phyloP scores from a whole-genome alignment of 2,888 invertebrate species.

The Cotesia congregata region DNA sequence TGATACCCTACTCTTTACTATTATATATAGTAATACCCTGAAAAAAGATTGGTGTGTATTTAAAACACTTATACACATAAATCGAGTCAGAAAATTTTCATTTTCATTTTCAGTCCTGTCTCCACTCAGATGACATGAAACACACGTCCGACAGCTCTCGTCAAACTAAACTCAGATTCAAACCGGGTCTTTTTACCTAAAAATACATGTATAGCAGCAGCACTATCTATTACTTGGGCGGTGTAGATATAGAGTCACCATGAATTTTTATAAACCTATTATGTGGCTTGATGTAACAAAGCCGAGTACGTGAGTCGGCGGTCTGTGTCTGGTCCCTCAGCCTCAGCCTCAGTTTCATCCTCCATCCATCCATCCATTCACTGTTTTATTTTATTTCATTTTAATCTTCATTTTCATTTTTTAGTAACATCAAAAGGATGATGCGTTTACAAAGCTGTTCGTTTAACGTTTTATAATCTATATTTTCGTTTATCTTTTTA shows the following conservation, averaged over 20 bases:
- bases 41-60: slow-evolving; percentile 4
- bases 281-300: slow-evolving; percentile 66
- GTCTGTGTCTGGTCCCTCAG: slow-evolving; percentile 8
- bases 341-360: not conserved
- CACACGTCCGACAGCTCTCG: slow-evolving; percentile 47
- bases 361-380: not conserved
- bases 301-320: slow-evolving; percentile 31
- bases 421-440: slow-evolving; percentile 64
- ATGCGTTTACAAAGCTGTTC: slow-evolving; percentile 37
- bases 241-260: slow-evolving; percentile 53
- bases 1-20: slow-evolving; percentile 27
- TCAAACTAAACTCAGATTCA: slow-evolving; percentile 49
- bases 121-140: slow-evolving; percentile 23
- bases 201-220: slow-evolving; percentile 50
- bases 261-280: slow-evolving; percentile 68
- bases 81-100: not conserved
- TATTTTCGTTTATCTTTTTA: slow-evolving; percentile 23
- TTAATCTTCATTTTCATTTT: not conserved
- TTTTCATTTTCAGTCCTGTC: slow-evolving; percentile 35
- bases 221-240: slow-evolving; percentile 28
- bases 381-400: not conserved
- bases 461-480: slow-evolving; percentile 30
- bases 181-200: slow-evolving; percentile 32
- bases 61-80: slow-evolving; percentile 22
- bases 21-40: not conserved